Evolutionary conservation across 2,113 vertebrate species (phyloP).

Genomic region (Sminthopsis crassicaudata): DNA sequence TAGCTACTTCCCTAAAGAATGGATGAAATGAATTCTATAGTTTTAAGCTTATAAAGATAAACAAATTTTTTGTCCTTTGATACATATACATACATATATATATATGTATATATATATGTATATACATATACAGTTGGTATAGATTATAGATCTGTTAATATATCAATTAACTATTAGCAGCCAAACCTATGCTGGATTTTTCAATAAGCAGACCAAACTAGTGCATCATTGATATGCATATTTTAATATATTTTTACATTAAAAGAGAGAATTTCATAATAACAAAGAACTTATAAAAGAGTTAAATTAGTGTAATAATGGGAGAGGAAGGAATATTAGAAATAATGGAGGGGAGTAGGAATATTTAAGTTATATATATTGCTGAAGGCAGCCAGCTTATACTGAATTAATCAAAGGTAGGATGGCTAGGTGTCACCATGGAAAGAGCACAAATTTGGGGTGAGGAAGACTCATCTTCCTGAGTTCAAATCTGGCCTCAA

Average conservation of each 20-base stretch:
- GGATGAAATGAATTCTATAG: background rate
- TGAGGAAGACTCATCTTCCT: background rate
- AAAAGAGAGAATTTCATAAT: background rate
- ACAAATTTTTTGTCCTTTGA: background rate
- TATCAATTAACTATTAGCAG: background rate
- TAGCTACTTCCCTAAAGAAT: background rate
- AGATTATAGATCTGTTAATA: background rate
- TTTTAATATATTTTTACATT: background rate
- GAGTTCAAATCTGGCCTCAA: background rate
- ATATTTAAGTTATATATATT: background rate
- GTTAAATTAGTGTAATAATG: background rate
- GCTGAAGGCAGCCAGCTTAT: background rate
- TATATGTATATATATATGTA: no score
- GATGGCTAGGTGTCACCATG: background rate
- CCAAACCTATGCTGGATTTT: background rate
- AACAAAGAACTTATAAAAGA: background rate
- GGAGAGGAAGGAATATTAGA: background rate
- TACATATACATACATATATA: background rate
- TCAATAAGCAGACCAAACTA: background rate
- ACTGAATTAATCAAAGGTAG: background rate
- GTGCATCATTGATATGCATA: background rate
- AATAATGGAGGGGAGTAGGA: background rate
- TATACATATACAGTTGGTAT: background rate
- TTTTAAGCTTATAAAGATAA: background rate
- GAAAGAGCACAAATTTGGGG: background rate